Base-by-base conservation (phyloP, 2,888 invertebrate species). In the Mimas tiliae region DNA sequence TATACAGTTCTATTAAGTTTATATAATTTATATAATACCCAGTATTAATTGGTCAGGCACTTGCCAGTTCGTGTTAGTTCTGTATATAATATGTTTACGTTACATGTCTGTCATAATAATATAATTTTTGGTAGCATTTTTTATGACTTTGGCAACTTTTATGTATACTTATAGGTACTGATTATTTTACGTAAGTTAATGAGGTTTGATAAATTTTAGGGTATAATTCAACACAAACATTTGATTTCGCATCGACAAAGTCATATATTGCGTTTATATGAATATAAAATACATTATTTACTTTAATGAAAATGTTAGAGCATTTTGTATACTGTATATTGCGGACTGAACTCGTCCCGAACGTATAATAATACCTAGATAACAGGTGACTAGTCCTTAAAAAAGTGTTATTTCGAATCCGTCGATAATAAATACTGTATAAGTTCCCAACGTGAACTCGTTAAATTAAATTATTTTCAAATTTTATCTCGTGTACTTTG, bases 31-130 rank as follows among this genome's bases (percentile, higher is more conserved):
- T 50, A 50, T 50, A 50, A 50, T 87, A 88, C 88, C 86, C 93
- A 93, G 93, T 92, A 92, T 93, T 92, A 91, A 81, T 85, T 86
- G 86, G 85, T 50, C 50, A 50, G 19, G 50, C 19, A 89, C 91
- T 92, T 93, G 93, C 93, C 93, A 90, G 88, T 88, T 86, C 82
- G 80, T 78, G 72, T 83, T 78, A 78, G 78, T 74, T 86, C 85
- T 83, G 81, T 78, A 68, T 89, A 89, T 90, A 89, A 80, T 89
- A 90, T 88, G 79, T 74, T 78, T 79, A 76, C 67, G 73, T 73
- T 74, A 76, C 77, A 79, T 73, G 65, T 71, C 72, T 72, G 78
- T 84, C 81, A 80, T 84, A 84, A 80, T 84, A 84, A 86, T 85
- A 84, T 82, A 76, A 70, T 72, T 73, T 74, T 68, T 68, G 70